Base-by-base conservation (phyloP, 2,113 vertebrate genomes). In the Boulengeromyrus knoepffleri region DNA sequence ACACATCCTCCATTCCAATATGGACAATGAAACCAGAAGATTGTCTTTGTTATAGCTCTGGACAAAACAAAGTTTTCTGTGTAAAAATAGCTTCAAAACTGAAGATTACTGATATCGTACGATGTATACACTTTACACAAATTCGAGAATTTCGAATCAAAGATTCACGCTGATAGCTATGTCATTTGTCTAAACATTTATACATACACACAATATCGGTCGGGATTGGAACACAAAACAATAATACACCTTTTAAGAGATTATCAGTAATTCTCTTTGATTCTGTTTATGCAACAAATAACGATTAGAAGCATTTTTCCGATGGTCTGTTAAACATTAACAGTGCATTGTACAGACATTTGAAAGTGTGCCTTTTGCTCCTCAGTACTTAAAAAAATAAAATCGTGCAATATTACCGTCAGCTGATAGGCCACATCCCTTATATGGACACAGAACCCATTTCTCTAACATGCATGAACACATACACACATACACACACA, bases 111-210 rank as follows among this genome's bases (percentile, higher is more conserved):
- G 86, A 87, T 47, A 74, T 45, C 47, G 36, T 45, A 74, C 56
- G 39, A 87, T 62, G 50, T 77, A 74, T 46, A 90, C 66, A 88
- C 62, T 88, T 90, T 88, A 90, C 85, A 94, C 90, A 92, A 92
- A 66, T 85, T 56, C 27, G 58, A 88, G 50, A n/a, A 31, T 50
- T 88, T 49, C 74, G 31, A 50, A 74, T 31, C 62, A 89, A 90
- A 94, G 92, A 91, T 94, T 92, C 92, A 94, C 92, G 91, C 92
- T 93, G 91, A 94, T 92, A 95, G 89, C 94, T 94, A 92, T 94
- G 91, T 93, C 91, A 89, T 91, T 93, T 93, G 92, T 95, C 92
- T 91, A 77, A 39, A 92, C 90, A 87, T 95, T 95, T 95, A 95
- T 95, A 96, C 95, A 96, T 90, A 92, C 92, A 92, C 93, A 92